Evolutionary conservation across 2,888 invertebrate genomes (phyloP), one percentile per base, ranked within the genome.

Genomic region (Callyntrura guangdongensis): DNA sequence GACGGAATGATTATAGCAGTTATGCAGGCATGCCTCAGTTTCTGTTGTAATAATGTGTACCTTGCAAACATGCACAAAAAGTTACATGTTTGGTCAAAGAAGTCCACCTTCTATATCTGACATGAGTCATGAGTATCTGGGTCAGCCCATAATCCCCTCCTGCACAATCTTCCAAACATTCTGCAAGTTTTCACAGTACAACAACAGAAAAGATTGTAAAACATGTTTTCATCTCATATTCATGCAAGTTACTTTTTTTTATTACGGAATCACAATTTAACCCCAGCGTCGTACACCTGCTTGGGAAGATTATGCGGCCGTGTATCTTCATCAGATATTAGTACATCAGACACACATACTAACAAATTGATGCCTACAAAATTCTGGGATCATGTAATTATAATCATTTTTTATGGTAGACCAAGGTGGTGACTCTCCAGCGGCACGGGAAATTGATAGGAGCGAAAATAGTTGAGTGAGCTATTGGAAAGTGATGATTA

Each of bases 401-500:
- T 56, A 72, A 27, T 69, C 17, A 72, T 85, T 77, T n/a, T 22
- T 77, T 22, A 22, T 17, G 45, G 47, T 74, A 17, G 22, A 61
- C 9, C 22, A 64, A 85, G 27, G 9, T 22, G 20, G 12, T 53
- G 53, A 74, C 61, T 77, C 49, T 86, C 77, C 77, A 86, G 86
- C 77, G 77, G 86, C 49, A 49, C 53, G 82, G 9, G 17, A 88
- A 88, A 88, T 88, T 81, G 82, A 88, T 82, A 82, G 82, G 81
- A 14, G 49, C 6, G 12, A 3, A 87, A 61, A 69, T 82, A 53
- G 67, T 53, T 86, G 56, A 64, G 90, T 81, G 81, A 85, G 20
- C 61, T 79, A 90, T 90, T 64, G 85, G 47, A 84, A 79, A 85
- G 45, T 72, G 67, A 85, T 85, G 83, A 90, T 90, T 86, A 81